Evolutionary conservation across 1,140 invertebrate genomes (phyloP).

Genomic region (Dreissena polymorpha): DNA sequence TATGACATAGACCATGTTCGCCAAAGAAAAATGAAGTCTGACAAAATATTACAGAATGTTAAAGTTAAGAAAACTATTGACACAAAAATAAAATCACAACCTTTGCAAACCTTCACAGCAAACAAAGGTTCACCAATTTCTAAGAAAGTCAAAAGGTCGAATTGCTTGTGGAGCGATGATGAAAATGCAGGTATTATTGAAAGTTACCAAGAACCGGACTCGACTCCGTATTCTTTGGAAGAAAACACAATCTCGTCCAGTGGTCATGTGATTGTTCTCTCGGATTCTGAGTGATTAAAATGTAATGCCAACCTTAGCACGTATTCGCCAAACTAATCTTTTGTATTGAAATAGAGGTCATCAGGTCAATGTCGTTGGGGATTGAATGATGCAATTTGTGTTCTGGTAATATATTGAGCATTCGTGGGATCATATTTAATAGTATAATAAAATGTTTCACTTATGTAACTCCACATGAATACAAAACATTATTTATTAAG

Average conservation of each 20-base stretch:
- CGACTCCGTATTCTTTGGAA: conserved; percentile 12
- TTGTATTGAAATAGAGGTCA: too few relatives aligned
- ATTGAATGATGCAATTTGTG: too few relatives aligned
- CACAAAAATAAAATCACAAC: not conserved
- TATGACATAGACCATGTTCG: not conserved
- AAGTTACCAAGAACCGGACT: conserved; percentile 40
- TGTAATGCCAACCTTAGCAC: too few relatives aligned
- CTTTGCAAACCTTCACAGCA: not conserved
- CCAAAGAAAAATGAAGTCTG: not conserved
- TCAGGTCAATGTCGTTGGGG: too few relatives aligned
- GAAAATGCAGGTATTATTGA: conserved; percentile 37
- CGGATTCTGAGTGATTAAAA: conserved; percentile 26
- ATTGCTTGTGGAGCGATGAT: conserved; percentile 13
- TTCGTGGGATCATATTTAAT: too few relatives aligned
- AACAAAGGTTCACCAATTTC: not conserved
- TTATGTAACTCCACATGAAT: too few relatives aligned
- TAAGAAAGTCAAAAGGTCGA: not conserved
- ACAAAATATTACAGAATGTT: not conserved
- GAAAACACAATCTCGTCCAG: conserved; percentile 21
- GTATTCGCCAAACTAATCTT: too few relatives aligned
- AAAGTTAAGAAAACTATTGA: not conserved
- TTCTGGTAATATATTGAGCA: too few relatives aligned
- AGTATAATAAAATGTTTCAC: too few relatives aligned
- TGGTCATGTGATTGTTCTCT: conserved; percentile 37
- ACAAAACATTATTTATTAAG: too few relatives aligned